Percentiles rank a stretch among this genome's conserved stretches.
These are phyloP conservation scores for Periophthalmus magnuspinnatus DNA, from an alignment of 2,797 vertebrate species.

Conservation along the genomic window DNA sequence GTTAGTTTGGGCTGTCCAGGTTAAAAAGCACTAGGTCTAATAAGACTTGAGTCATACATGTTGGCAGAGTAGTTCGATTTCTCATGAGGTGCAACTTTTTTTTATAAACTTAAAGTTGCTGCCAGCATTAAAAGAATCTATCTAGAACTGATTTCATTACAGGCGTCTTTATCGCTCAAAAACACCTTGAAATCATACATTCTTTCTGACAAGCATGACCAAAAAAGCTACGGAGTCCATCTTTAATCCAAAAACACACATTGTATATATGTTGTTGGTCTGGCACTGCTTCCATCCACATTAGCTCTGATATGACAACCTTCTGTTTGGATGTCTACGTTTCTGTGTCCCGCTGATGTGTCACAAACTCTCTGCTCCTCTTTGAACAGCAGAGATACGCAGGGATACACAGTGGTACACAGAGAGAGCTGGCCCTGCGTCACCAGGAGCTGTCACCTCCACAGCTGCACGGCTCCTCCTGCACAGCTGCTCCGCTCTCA, in stretches of 20 bases:
- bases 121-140: too few species aligned
- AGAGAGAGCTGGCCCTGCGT: slow-evolving; percentile 35
- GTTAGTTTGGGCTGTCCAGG: too few species aligned
- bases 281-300: slow-evolving; percentile 35
- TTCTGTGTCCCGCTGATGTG: slow-evolving; percentile 45
- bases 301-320: slow-evolving; percentile 38
- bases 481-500: slow-evolving; percentile 51
- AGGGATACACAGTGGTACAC: slow-evolving; percentile 19
- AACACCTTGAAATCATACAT: too few species aligned
- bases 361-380: slow-evolving; percentile 31
- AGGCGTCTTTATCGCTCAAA: too few species aligned
- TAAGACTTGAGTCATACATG: too few species aligned
- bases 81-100: too few species aligned
- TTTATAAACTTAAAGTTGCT: too few species aligned
- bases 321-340: slow-evolving; percentile 35
- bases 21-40: too few species aligned
- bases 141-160: too few species aligned
- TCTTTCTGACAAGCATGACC: too few species aligned
- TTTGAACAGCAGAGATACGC: slow-evolving; percentile 48
- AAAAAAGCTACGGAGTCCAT: too few species aligned
- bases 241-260: neutral
- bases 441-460: slow-evolving; percentile 46
- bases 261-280: slow-evolving; percentile 1
- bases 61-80: too few species aligned
- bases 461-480: slow-evolving; percentile 51